Evolutionary conservation across 2,113 vertebrate species (phyloP), one percentile per base, ranked within the genome.

Genomic region (Uria lomvia): DNA sequence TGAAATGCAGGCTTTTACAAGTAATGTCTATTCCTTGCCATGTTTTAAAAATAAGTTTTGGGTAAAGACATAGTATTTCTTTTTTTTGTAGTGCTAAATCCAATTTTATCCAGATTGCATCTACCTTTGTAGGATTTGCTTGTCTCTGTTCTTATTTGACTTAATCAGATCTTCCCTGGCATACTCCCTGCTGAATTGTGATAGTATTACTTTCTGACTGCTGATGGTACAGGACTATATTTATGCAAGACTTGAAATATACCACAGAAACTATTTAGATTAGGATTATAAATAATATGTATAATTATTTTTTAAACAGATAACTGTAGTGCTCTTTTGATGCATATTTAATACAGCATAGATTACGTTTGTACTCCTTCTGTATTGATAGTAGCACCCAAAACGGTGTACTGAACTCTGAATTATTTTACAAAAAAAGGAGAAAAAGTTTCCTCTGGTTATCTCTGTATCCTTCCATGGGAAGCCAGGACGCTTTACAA

Each of bases 21-120:
- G 59, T 11, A 6, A 59, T 92, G 62, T 63, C 36, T 34, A 42
- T 36, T 95, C 90, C 40, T 88, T 93, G 10, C 23, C 24, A 24
- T 81, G 17, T 17, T 88, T 67, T 65, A 86, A 72, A 45, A 92
- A 76, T 36, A 68, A 34, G 42, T 92, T 97, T 77, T 27, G 72
- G 7, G 72, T 95, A 79, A 94, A 94, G 40, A 53, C 63, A 63
- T n/a, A 76, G 42, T 53, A 53, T 79, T 65, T 70, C 17, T 78
- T 42, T 42, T 42, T 42, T 42, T 42, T 42, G 73, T n/a, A 52
- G 45, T 30, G 53, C 77, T 81, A 86, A 74, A 96, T 81, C 95
- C 63, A 94, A 40, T 96, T 96, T 96, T 76, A 85, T 74, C 67
- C 49, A 74, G 96, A 89, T 50, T 79, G 52, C 55, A 75, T 49